Base-by-base conservation (phyloP, 2,888 invertebrate species). In the Ornithoptera alexandrae region DNA sequence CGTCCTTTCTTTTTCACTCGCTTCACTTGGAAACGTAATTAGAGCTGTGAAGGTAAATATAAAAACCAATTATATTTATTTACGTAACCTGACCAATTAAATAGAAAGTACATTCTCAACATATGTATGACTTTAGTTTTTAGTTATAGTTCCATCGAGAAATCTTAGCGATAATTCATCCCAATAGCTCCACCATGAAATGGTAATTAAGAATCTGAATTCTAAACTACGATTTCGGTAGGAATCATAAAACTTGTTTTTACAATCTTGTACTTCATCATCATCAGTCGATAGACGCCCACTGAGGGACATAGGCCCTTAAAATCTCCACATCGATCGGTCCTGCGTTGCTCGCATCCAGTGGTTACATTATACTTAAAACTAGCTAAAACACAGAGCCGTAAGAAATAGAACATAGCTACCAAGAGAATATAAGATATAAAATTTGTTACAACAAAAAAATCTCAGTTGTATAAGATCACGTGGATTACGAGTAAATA, bases 381-480 rank as follows among this genome's bases (percentile, higher is more conserved):
- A 30, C 30, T 30, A 30, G 30, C 30, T 12, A 46, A 46, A 15
- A 46, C 2, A 15, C 15, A 46, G 17, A 12, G 4, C 46, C 10
- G 15, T 42, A 42, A 46, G 2, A 46, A 46, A 46, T 46, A 46
- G 15, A 46, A 15, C 15, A 46, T 46, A 46, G 46, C 22, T 58
- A 22, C 22, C 57, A 10, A 42, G 17, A 46, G 15, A 53, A 6
- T 8, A 53, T 61, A 18, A 50, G 7, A 17, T 7, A 15, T 67
- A n/a, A 36, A 53, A 53, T 61, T 61, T 53, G 53, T 53, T 61
- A 20, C 30, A 67, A 66, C 60, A 20, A 30, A 30, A 22, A 20
- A 61, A 61, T 36, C 12, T 61, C 60, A 61, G 17, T 50, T 30
- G 53, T 15, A 1, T 22, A n/a, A 60, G 22, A 61, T 36, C 39